Evolutionary conservation across 2,888 invertebrate genomes (phyloP).

Genomic region (Muschampia plurimacula): DNA sequence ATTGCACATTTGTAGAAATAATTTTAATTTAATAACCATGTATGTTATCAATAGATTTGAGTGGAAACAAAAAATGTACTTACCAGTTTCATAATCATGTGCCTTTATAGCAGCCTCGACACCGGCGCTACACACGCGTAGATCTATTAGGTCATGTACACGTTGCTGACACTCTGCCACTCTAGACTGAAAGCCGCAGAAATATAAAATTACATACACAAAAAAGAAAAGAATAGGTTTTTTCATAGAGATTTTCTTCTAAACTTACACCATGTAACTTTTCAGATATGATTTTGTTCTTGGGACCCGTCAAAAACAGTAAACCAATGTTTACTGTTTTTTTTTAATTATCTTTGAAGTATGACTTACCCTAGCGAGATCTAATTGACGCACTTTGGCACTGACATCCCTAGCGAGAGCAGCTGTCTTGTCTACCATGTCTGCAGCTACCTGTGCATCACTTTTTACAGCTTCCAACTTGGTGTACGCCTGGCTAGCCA

Average conservation of each 20-base stretch:
- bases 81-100: constrained; percentile 97
- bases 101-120: constrained; percentile 97
- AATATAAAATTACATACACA: background rate
- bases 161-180: constrained; percentile 97
- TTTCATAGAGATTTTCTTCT: background rate
- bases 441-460: constrained; percentile 92
- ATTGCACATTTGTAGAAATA: too few species aligned
- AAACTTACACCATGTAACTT: too few species aligned
- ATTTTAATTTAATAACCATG: background rate
- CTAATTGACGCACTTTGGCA: constrained; percentile 97
- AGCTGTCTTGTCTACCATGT: constrained; percentile 95
- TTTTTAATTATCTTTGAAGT: background rate
- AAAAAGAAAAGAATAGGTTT: background rate
- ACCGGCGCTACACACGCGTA: constrained; percentile 98
- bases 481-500: constrained; percentile 92
- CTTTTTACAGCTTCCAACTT: constrained; percentile 91
- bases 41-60: background rate
- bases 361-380: constrained; percentile 92
- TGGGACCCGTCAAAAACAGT: too few species aligned
- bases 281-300: too few species aligned
- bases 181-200: constrained; percentile 86
- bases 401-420: constrained; percentile 96
- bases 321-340: too few species aligned
- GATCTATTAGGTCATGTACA: constrained; percentile 97
- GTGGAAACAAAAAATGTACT: constrained; percentile 4